Evolutionary conservation across 2,797 vertebrate genomes (phyloP), one percentile per base, ranked within the genome.

Genomic region (Galaxias olidus): DNA sequence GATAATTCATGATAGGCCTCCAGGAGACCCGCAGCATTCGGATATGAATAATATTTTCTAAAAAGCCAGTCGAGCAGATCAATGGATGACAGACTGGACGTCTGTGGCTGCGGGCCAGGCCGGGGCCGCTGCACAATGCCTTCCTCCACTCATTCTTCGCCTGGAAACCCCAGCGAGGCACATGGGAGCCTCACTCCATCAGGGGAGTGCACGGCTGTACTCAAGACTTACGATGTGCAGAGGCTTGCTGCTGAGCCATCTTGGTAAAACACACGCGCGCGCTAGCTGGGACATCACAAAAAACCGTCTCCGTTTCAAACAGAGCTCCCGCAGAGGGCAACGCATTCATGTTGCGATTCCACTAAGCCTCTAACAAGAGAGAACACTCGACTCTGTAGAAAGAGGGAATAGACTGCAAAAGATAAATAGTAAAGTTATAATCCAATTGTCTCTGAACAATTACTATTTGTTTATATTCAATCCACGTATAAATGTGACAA

Each of bases 1-100:
- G 87, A 90, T 87, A 86, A 90, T 86, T 89, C 88, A 86, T 73
- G 80, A 87, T 87, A 80, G 59, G 74, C 81, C 76, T 72, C 83
- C 80, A 82, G 78, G 69, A 73, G 72, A 87, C 78, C 80, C 77
- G 18, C 78, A 85, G 80, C 84, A 86, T 88, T 88, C 86, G 80
- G 66, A 84, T 87, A 84, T 83, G 89, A 90, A 87, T 87, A 85
- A 87, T 80, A 82, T 59, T 63, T 60, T 14, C 41, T 54, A 55
- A 86, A 89, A 83, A 86, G 84, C 82, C 83, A 87, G 88, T 58
- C 59, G 52, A 63, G 88, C 88, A 80, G 89, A 87, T 90, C 87
- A 86, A 84, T 77, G 79, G 80, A 87, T 86, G 86, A 89, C 87
- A 86, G 89, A 83, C 83, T 80, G 87, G 87, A 84, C 84, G 74